Percentiles rank a stretch among this genome's conserved stretches.
Evolutionary conservation across 2,113 vertebrate genomes (phyloP).

Genomic region (Lepisosteus oculatus): DNA sequence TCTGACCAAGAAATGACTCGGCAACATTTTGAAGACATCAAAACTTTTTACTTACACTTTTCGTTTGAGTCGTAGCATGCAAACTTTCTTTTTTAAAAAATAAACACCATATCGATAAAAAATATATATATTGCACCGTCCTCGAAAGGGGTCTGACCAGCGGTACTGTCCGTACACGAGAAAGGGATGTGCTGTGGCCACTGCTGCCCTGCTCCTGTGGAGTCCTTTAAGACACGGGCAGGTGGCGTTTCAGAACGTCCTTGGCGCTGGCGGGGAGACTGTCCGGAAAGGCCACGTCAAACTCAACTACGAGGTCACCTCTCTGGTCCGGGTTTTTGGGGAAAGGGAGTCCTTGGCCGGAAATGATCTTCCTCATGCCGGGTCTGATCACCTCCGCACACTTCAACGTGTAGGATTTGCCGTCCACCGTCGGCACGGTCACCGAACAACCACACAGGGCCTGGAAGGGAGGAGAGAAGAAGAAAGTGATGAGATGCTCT

Average conservation of each 20-base stretch:
- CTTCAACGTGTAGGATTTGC: constrained; percentile 91
- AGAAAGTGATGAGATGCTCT: neutral
- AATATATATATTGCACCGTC: constrained; percentile 69
- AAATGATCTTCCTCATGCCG: constrained; percentile 89
- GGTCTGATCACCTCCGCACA: constrained; percentile 95
- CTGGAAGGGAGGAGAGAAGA: constrained; percentile 59
- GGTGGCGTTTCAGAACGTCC: constrained; percentile 92
- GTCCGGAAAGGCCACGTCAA: constrained; percentile 93
- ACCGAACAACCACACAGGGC: constrained; percentile 94
- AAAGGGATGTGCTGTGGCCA: constrained; percentile 17
- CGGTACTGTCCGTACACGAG: constrained; percentile 22
- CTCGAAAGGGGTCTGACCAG: constrained; percentile 38
- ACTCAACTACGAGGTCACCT: constrained; percentile 95
- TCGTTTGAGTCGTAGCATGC: constrained; percentile 58
- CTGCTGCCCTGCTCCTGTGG: constrained; percentile 12
- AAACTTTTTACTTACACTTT: constrained; percentile 37
- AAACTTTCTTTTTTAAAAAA: constrained; percentile 32
- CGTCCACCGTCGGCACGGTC: constrained; percentile 92
- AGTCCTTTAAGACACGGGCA: constrained; percentile 80
- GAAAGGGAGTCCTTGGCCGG: constrained; percentile 90
- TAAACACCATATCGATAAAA: constrained; percentile 47
- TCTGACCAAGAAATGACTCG: constrained; percentile 19
- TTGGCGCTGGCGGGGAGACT: constrained; percentile 85
- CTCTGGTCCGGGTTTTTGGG: constrained; percentile 93
- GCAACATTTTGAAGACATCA: constrained; percentile 40